Evolutionary conservation across 2,113 vertebrate genomes (phyloP).

Genomic region (Dolichotis patagonum): DNA sequence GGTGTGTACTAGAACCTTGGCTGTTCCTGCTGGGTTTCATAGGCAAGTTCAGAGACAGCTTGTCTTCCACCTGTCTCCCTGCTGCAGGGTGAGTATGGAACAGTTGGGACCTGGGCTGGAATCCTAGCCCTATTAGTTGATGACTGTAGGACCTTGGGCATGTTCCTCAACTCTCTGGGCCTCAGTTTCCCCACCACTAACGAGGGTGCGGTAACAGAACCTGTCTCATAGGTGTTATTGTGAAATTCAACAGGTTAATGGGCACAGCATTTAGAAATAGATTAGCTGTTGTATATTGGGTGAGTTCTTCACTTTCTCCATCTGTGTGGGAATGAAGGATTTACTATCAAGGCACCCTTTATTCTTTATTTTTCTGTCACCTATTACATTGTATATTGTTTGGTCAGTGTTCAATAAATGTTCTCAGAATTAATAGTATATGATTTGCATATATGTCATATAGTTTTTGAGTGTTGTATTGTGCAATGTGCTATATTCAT

Average conservation of each 20-base stretch:
- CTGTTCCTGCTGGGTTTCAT: background rate
- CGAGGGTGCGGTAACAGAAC: background rate
- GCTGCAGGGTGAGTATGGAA: background rate
- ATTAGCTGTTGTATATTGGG: background rate
- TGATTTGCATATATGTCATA: background rate
- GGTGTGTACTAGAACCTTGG: background rate
- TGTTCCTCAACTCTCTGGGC: background rate
- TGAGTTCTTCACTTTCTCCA: slow-evolving; percentile 2
- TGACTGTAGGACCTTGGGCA: background rate
- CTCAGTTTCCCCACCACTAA: slow-evolving; percentile 1
- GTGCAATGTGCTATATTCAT: background rate
- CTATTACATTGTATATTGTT: background rate
- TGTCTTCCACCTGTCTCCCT: background rate
- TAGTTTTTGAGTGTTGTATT: background rate
- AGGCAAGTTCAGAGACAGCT: background rate
- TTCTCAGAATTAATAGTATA: background rate
- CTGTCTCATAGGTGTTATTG: background rate
- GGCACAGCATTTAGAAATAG: background rate
- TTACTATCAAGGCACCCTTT: background rate
- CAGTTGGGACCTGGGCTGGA: background rate
- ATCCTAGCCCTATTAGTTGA: background rate
- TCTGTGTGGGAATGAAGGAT: background rate
- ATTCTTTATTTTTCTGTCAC: background rate
- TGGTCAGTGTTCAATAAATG: slow-evolving; percentile 31
- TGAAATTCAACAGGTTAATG: background rate